Conservation (phyloP, 2,113 vertebrate genomes). For the Lonchura striata region DNA sequence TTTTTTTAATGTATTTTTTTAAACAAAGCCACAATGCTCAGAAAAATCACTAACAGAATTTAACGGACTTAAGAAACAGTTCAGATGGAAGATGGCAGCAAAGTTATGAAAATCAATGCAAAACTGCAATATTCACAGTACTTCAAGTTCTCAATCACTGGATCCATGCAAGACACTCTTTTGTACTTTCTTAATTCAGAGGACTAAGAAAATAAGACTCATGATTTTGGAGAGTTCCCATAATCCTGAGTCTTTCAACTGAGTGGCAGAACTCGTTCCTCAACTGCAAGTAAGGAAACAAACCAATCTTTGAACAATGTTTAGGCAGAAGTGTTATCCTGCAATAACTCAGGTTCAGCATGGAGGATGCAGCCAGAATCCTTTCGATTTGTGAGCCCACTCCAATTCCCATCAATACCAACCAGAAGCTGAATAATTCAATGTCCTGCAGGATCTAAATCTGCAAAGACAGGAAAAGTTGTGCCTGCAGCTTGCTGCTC, state of each 20-base stretch:
- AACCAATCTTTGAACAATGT: background rate
- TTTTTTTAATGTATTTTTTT: background rate
- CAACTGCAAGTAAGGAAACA: background rate
- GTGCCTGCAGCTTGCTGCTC: background rate
- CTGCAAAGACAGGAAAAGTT: background rate
- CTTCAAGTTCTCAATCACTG: background rate
- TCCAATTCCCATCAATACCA: background rate
- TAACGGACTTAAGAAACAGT: background rate
- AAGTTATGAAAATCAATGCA: constrained; percentile 1
- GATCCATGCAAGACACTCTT: background rate
- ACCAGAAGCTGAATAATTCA: background rate
- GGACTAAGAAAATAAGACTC: background rate
- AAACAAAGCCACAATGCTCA: background rate
- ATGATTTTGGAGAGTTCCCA: background rate
- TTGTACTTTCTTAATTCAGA: background rate
- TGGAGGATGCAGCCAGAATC: background rate
- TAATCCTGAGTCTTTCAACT: background rate
- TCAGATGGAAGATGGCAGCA: background rate
- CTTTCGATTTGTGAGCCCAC: background rate
- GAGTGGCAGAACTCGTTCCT: background rate
- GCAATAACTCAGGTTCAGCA: background rate
- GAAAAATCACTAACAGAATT: background rate
- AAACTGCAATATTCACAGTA: background rate
- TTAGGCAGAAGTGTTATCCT: background rate
- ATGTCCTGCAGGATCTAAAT: background rate